Percentiles rank a stretch among this genome's conserved stretches.
These are phyloP conservation scores for Myiozetetes cayanensis DNA, from an alignment of 2,113 vertebrate genomes.

Conservation along the genomic window DNA sequence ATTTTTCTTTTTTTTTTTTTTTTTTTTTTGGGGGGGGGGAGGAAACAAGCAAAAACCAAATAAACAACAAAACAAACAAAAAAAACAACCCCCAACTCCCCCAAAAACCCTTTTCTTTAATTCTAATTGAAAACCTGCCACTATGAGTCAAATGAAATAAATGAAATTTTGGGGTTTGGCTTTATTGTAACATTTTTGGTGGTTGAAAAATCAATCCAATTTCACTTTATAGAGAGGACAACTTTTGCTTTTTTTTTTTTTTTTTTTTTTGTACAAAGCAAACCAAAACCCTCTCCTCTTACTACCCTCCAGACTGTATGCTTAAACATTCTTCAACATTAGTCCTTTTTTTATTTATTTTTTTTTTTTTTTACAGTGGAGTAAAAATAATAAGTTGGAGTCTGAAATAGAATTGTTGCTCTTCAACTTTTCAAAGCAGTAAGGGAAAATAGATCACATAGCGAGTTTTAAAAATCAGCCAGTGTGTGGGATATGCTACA, in stretches of 20 bases:
- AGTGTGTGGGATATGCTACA: conserved; percentile 41
- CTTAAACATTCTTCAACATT: not conserved
- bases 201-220: not conserved
- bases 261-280: not conserved
- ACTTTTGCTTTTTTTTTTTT: not conserved
- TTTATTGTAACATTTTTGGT: not conserved
- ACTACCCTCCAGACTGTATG: not conserved
- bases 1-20: too few species aligned
- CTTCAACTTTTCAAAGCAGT: conserved; percentile 29
- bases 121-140: not conserved
- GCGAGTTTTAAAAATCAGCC: conserved; percentile 14
- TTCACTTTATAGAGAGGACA: not conserved
- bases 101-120: not conserved
- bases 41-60: too few species aligned
- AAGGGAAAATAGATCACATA: conserved; percentile 24
- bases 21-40: too few species aligned
- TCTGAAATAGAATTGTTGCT: conserved; percentile 47
- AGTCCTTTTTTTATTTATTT: not conserved
- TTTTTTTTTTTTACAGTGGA: not conserved
- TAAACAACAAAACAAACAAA: too few species aligned
- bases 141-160: not conserved
- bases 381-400: conserved; percentile 45
- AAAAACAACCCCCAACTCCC: not conserved
- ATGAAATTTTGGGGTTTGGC: not conserved
- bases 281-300: not conserved